phyloP scores from a whole-genome alignment of 2,797 vertebrate species.

The Thalassophryne amazonica region DNA sequence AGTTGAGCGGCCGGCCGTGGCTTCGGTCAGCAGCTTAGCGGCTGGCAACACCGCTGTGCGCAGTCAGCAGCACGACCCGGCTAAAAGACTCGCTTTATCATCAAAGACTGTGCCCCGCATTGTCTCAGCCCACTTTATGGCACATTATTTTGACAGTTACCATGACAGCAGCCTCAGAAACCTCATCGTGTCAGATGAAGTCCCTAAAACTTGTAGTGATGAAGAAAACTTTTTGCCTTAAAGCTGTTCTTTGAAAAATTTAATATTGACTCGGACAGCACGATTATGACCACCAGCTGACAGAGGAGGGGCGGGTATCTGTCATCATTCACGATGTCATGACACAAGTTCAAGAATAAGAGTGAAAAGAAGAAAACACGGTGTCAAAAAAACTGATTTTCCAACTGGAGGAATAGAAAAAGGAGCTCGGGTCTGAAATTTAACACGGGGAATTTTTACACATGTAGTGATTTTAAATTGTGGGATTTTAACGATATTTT shows the following conservation, averaged over 20 bases:
- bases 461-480: no score
- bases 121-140: slow-evolving; percentile 5
- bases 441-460: no score
- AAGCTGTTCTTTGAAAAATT: not conserved
- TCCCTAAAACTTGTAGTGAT: not conserved
- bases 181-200: slow-evolving; percentile 8
- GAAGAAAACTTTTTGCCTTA: not conserved
- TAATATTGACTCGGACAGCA: no score
- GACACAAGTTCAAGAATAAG: no score
- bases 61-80: slow-evolving; percentile 40
- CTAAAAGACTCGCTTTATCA: slow-evolving; percentile 42
- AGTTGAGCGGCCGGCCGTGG: slow-evolving; percentile 1
- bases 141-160: slow-evolving; percentile 46
- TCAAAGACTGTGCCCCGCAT: slow-evolving; percentile 29
- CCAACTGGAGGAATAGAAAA: no score
- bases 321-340: no score
- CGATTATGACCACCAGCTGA: no score
- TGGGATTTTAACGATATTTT: no score
- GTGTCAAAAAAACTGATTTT: no score
- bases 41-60: slow-evolving; percentile 32
- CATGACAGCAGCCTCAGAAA: slow-evolving; percentile 22
- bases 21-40: slow-evolving; percentile 54
- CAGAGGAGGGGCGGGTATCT: no score
- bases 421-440: no score
- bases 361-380: no score